These are phyloP conservation scores for Apamea crenata DNA, from an alignment of 2,888 invertebrate genomes.

Conservation along the genomic window DNA sequence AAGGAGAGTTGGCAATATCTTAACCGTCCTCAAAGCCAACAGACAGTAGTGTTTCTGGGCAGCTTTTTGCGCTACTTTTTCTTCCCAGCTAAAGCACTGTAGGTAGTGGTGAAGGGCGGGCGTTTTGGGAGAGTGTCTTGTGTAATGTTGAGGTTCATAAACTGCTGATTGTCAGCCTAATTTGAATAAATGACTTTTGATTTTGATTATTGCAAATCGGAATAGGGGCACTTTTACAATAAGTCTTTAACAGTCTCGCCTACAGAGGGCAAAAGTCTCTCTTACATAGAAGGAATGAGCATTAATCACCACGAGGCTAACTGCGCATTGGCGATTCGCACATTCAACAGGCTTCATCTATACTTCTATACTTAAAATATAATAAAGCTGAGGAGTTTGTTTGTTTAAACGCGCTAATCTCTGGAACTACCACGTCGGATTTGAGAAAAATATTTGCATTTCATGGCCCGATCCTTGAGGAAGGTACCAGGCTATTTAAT, in stretches of 20 bases:
- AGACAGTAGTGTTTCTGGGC: background rate
- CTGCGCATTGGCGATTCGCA: background rate
- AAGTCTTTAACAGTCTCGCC: background rate
- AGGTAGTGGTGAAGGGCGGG: background rate
- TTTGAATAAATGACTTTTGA: no score
- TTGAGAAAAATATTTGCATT: no score
- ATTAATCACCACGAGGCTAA: background rate
- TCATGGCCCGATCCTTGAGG: no score
- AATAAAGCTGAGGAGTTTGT: no score
- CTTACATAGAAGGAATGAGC: background rate
- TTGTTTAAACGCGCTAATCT: no score
- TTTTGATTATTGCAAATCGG: background rate
- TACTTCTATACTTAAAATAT: no score
- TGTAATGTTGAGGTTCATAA: background rate
- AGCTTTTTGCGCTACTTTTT: background rate
- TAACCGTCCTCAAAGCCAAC: background rate
- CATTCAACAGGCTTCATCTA: background rate
- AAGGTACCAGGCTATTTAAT: no score
- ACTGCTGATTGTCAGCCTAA: no score
- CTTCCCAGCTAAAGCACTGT: background rate
- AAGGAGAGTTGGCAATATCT: background rate
- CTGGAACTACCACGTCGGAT: no score
- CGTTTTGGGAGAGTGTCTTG: background rate
- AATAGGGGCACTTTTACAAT: background rate
- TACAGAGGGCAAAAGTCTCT: background rate